These are phyloP conservation scores for Drosophila conformis DNA, from an alignment of 2,888 invertebrate genomes.

Conservation along the genomic window DNA sequence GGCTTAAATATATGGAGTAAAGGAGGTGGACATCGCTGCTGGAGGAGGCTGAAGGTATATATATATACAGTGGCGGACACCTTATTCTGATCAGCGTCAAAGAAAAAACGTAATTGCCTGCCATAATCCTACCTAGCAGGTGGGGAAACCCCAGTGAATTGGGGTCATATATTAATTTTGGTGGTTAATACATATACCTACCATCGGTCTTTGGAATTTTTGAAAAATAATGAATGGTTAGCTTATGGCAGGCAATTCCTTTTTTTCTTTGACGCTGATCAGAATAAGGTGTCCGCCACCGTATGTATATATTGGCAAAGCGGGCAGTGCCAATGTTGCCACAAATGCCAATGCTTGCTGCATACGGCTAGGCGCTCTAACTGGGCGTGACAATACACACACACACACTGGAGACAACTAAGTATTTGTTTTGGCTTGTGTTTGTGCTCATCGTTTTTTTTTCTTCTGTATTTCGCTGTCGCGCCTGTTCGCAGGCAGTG, in stretches of 20 bases:
- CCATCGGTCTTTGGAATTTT: too few species aligned
- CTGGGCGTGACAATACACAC: constrained; percentile 50
- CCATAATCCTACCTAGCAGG: too few species aligned
- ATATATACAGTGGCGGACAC: too few species aligned
- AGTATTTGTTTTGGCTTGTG: constrained; percentile 9
- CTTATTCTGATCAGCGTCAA: too few species aligned
- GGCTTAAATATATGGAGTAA: constrained; percentile 25
- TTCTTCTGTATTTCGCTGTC: constrained; percentile 49
- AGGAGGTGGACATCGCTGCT: not conserved
- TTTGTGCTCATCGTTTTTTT: constrained; percentile 15
- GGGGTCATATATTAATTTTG: too few species aligned
- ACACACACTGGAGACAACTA: not conserved
- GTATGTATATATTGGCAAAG: not conserved
- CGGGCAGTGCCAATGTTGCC: constrained; percentile 4
- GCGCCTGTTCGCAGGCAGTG: constrained; percentile 38
- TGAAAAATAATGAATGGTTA: too few species aligned
- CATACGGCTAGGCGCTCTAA: constrained; percentile 28
- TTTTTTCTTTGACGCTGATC: too few species aligned
- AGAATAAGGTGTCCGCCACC: too few species aligned
- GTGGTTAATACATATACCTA: too few species aligned
- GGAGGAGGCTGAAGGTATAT: not conserved
- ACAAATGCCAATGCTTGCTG: constrained; percentile 58
- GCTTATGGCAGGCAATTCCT: too few species aligned
- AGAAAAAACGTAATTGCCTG: too few species aligned
- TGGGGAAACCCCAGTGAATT: too few species aligned